A percentile compares a stretch with the other conserved stretches of the same genome.
Evolutionary conservation across 2,797 vertebrate genomes (phyloP).

Genomic region (Trachurus trachurus): DNA sequence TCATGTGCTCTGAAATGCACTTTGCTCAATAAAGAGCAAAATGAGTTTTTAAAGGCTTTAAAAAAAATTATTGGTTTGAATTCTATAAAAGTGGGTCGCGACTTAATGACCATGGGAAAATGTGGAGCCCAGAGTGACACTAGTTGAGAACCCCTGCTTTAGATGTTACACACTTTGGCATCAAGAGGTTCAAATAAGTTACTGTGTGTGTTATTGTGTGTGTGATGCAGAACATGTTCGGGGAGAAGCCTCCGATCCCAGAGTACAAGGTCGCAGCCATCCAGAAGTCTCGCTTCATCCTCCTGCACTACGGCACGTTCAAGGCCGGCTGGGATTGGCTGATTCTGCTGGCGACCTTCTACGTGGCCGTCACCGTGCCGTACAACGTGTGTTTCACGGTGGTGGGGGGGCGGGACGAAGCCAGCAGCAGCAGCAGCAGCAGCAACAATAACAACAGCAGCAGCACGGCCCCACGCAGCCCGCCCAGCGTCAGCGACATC

Average conservation of each 20-base stretch:
- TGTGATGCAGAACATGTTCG: constrained; percentile 81
- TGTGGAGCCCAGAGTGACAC: no score
- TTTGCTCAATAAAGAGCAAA: no score
- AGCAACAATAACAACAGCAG: constrained; percentile 41
- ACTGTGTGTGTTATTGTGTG: background rate
- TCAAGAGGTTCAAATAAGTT: background rate
- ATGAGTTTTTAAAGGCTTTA: no score
- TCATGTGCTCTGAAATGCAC: no score
- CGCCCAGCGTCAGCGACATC: constrained; percentile 86
- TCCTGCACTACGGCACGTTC: constrained; percentile 87
- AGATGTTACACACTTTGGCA: no score
- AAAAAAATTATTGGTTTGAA: no score
- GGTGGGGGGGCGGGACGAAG: constrained; percentile 79
- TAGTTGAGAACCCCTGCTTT: no score
- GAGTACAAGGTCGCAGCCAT: constrained; percentile 88
- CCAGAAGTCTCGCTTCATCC: constrained; percentile 86
- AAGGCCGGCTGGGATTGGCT: constrained; percentile 89
- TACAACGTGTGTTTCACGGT: constrained; percentile 87
- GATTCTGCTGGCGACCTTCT: constrained; percentile 87
- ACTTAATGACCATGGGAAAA: no score
- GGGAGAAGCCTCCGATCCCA: constrained; percentile 80
- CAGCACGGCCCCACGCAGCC: constrained; percentile 75
- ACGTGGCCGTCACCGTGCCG: constrained; percentile 87
- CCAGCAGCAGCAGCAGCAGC: constrained; percentile 34
- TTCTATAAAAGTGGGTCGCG: no score